Evolutionary conservation across 2,888 invertebrate species (phyloP).

Genomic region (Galerucella pusilla): DNA sequence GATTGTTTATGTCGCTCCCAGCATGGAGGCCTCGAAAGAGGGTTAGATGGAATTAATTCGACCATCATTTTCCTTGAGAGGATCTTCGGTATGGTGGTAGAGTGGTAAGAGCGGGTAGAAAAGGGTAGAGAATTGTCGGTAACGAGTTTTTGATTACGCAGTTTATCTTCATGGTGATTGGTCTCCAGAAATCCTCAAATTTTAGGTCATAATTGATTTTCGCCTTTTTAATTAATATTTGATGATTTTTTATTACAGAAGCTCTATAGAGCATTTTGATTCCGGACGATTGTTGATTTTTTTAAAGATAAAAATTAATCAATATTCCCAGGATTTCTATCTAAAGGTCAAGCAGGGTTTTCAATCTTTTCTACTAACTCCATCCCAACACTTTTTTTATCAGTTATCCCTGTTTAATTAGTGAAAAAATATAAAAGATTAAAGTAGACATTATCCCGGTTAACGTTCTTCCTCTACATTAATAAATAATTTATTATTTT

Average conservation of each 20-base stretch:
- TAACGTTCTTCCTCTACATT: neutral
- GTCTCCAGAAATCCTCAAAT: conserved; percentile 26
- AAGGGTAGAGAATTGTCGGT: conserved; percentile 43
- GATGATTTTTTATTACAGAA: neutral
- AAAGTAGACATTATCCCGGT: too few relatives aligned
- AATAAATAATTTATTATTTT: neutral
- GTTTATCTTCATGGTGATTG: conserved; percentile 53
- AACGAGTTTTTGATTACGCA: conserved; percentile 62
- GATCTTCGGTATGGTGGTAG: conserved; percentile 34
- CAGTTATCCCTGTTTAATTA: too few relatives aligned
- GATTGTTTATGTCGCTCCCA: conserved; percentile 45
- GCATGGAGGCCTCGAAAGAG: conserved; percentile 40
- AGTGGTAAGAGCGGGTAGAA: conserved; percentile 26
- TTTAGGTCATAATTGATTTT: conserved; percentile 6
- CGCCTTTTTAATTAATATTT: neutral
- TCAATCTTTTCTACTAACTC: too few relatives aligned
- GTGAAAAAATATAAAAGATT: too few relatives aligned
- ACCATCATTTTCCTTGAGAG: conserved; percentile 48
- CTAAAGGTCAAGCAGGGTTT: too few relatives aligned
- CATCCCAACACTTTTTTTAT: too few relatives aligned
- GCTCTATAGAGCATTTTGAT: too few relatives aligned
- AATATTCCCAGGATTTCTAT: too few relatives aligned
- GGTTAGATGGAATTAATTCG: conserved; percentile 50
- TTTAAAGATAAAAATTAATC: too few relatives aligned
- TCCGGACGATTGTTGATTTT: too few relatives aligned